phyloP scores from a whole-genome alignment of 2,888 invertebrate genomes.

The Camptogramma bilineatum region DNA sequence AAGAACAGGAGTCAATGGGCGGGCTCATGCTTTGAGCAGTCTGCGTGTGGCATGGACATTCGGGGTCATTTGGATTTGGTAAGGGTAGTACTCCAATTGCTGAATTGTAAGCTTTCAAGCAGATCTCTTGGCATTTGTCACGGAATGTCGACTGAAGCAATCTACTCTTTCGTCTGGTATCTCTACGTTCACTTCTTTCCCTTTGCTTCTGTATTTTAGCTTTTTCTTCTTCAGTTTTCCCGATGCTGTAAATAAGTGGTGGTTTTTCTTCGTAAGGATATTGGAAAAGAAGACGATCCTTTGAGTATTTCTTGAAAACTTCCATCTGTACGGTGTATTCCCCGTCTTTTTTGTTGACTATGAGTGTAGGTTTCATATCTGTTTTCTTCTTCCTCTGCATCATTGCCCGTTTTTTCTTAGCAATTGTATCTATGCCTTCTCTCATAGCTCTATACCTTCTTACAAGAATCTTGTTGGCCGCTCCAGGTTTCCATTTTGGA shows the following conservation, averaged over 20 bases:
- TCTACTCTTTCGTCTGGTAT: constrained; percentile 72
- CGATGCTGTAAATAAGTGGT: constrained; percentile 72
- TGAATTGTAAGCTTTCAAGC: constrained; percentile 79
- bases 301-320: constrained; percentile 78
- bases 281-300: constrained; percentile 71
- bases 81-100: constrained; percentile 74
- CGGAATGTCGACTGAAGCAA: constrained; percentile 75
- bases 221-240: constrained; percentile 74
- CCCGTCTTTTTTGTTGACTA: constrained; percentile 71
- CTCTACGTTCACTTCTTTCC: constrained; percentile 73
- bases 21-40: constrained; percentile 51
- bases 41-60: constrained; percentile 70
- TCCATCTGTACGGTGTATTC: constrained; percentile 79
- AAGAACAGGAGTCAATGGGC: constrained; percentile 75
- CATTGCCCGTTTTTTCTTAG: constrained; percentile 75
- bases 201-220: constrained; percentile 65
- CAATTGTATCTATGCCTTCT: constrained; percentile 69
- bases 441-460: constrained; percentile 68
- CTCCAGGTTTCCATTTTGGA: constrained; percentile 79
- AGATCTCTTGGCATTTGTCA: constrained; percentile 79
- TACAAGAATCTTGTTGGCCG: constrained; percentile 70
- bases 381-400: constrained; percentile 73
- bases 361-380: constrained; percentile 72
- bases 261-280: constrained; percentile 79
- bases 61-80: constrained; percentile 71